Evolutionary conservation across 2,797 vertebrate species (phyloP).

Genomic region (Pseudotriccus pelzelni): DNA sequence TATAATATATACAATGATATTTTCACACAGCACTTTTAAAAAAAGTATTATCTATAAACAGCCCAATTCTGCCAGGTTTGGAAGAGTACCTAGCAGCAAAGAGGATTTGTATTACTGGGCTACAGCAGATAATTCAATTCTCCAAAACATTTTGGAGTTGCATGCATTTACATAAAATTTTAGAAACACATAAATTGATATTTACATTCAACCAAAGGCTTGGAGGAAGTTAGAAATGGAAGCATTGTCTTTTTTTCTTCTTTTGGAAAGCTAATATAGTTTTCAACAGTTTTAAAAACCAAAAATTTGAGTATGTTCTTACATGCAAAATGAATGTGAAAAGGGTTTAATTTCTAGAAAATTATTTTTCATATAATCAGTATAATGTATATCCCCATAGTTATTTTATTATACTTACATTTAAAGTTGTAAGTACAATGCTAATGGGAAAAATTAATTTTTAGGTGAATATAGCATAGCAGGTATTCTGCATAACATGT

Average conservation of each 20-base stretch:
- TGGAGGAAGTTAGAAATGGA: neutral
- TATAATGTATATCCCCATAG: neutral
- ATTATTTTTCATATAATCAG: neutral
- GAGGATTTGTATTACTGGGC: neutral
- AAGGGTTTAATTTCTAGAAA: slow-evolving; percentile 28
- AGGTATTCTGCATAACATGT: neutral
- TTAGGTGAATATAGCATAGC: slow-evolving; percentile 8
- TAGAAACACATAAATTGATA: neutral
- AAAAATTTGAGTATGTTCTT: neutral
- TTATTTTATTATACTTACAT: slow-evolving; percentile 48
- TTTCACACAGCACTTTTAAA: neutral
- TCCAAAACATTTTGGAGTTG: neutral
- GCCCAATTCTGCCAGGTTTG: neutral
- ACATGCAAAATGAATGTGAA: slow-evolving; percentile 17
- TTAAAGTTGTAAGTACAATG: slow-evolving; percentile 26
- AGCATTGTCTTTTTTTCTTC: neutral
- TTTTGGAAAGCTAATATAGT: slow-evolving; percentile 7
- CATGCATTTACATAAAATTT: neutral
- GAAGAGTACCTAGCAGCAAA: neutral
- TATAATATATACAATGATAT: neutral
- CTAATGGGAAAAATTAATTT: slow-evolving; percentile 33
- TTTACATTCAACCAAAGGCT: neutral
- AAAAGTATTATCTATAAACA: neutral
- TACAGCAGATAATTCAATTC: neutral
- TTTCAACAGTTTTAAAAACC: neutral